Conservation (phyloP, 2,888 invertebrate genomes). For the Drosophila rellima region DNA sequence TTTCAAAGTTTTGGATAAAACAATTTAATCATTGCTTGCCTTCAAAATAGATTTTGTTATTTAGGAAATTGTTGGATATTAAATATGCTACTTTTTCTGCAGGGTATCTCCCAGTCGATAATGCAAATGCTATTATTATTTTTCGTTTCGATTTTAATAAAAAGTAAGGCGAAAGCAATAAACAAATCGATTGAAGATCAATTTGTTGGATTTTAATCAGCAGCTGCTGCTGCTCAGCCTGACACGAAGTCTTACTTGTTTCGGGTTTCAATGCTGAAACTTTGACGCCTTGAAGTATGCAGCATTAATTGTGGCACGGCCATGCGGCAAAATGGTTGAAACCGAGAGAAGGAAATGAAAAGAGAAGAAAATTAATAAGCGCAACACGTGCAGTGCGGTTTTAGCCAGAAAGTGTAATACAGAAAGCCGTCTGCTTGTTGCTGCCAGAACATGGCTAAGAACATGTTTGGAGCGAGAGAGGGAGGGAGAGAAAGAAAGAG, state of each 20-base stretch:
- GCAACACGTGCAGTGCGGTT: conserved; percentile 73
- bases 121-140: neutral
- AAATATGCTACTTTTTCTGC: neutral
- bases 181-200: conserved; percentile 58
- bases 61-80: no score
- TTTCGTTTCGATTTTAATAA: conserved; percentile 6
- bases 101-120: neutral
- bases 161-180: conserved; percentile 2
- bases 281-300: conserved; percentile 40
- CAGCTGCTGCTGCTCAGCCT: conserved; percentile 48
- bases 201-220: conserved; percentile 49
- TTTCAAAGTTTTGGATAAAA: no score
- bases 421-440: conserved; percentile 23
- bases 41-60: no score
- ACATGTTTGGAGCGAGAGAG: neutral
- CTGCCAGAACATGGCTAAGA: conserved; percentile 9
- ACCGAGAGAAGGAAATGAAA: conserved; percentile 14
- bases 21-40: no score
- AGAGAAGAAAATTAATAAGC: conserved; percentile 71
- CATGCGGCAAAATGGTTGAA: conserved; percentile 18
- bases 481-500: neutral
- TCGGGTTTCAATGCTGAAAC: conserved; percentile 19
- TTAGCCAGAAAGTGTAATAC: conserved; percentile 26
- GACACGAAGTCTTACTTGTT: conserved; percentile 5
- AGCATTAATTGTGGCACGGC: conserved; percentile 61